Conservation (phyloP, 2,797 vertebrate species). For the Serranus cabrilla region DNA sequence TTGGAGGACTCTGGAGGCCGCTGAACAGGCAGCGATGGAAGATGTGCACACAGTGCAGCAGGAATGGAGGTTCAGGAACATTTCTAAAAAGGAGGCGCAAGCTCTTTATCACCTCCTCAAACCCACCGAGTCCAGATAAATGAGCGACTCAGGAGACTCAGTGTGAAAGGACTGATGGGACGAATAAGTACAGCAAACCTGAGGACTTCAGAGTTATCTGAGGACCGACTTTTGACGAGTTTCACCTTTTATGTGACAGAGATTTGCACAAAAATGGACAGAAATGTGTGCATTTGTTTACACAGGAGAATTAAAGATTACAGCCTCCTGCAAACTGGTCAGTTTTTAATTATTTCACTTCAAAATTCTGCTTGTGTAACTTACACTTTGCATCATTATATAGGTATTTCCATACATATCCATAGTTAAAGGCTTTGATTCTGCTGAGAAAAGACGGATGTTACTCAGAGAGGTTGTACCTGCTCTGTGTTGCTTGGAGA, state of each 20-base stretch:
- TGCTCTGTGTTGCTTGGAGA: neutral
- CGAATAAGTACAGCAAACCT: neutral
- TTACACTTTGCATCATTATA: neutral
- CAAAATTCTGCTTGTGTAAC: neutral
- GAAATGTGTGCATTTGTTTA: neutral
- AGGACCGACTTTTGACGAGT: neutral
- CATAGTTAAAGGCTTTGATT: neutral
- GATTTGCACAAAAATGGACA: neutral
- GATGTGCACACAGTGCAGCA: constrained; percentile 34
- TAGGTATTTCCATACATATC: neutral
- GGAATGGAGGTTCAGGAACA: constrained; percentile 7
- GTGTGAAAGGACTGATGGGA: constrained; percentile 13
- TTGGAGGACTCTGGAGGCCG: constrained; percentile 41
- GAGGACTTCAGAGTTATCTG: neutral
- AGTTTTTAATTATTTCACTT: neutral
- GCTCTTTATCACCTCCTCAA: constrained; percentile 41
- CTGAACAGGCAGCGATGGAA: constrained; percentile 54
- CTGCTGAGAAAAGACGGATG: neutral
- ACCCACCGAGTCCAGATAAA: constrained; percentile 35
- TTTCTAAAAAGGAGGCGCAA: constrained; percentile 35
- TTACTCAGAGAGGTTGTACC: neutral
- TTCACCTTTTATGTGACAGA: constrained; percentile 4
- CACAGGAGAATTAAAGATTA: neutral
- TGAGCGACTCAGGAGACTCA: constrained; percentile 6
- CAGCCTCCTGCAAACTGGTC: neutral